Evolutionary conservation across 2,888 invertebrate genomes (phyloP).

Genomic region (Homarus gammarus): DNA sequence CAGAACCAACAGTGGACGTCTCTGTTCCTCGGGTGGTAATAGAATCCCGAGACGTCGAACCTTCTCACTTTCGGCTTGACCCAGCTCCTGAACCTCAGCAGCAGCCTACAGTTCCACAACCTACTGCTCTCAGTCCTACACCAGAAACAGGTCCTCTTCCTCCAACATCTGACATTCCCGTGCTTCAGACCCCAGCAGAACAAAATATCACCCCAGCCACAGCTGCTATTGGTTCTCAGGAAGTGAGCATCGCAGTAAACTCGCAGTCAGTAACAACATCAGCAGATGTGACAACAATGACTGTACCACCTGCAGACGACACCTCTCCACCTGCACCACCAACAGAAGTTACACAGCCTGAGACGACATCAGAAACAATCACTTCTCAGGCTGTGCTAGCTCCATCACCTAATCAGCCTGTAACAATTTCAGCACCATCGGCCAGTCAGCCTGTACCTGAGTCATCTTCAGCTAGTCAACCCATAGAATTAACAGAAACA

Average conservation of each 20-base stretch:
- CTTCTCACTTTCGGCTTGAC: neutral
- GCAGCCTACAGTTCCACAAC: neutral
- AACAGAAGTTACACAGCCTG: neutral
- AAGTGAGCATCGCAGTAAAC: neutral
- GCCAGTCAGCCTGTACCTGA: neutral
- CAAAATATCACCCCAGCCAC: neutral
- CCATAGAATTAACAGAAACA: neutral
- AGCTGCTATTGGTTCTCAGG: neutral
- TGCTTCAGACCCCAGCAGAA: neutral
- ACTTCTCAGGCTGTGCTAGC: neutral
- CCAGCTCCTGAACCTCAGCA: neutral
- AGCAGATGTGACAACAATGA: neutral
- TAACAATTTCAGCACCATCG: neutral
- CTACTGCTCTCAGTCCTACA: neutral
- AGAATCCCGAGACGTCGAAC: neutral
- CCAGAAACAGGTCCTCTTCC: neutral
- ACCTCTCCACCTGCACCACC: neutral
- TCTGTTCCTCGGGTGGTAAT: neutral
- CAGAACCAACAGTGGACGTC: conserved; percentile 8
- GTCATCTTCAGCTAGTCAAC: neutral
- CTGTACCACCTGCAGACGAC: neutral
- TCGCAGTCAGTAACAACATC: neutral
- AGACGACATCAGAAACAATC: neutral
- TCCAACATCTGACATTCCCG: neutral
- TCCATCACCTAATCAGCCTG: neutral